These are phyloP conservation scores for Epirrhoe tristata DNA, from an alignment of 2,888 invertebrate species.

Conservation along the genomic window DNA sequence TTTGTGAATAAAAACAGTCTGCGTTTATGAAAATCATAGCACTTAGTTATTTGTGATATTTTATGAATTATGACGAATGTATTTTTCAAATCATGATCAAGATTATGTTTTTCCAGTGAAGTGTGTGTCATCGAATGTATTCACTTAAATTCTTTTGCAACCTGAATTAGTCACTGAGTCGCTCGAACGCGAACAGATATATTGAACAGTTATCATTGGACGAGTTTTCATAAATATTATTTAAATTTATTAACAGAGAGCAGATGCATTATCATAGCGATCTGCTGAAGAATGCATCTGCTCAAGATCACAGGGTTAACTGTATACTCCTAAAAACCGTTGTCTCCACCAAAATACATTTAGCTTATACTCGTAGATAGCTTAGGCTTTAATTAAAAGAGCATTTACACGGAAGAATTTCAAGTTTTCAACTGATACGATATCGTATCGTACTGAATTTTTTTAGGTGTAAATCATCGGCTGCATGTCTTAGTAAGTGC, in stretches of 20 bases:
- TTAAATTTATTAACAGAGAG: constrained; percentile 7
- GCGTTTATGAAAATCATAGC: constrained; percentile 2
- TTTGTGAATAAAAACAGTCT: neutral
- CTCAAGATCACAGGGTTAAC: constrained; percentile 16
- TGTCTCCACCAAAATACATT: neutral
- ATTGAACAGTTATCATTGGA: neutral
- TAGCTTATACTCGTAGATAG: too few relatives aligned
- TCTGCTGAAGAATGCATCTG: too few relatives aligned
- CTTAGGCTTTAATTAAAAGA: too few relatives aligned
- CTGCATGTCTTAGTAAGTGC: too few relatives aligned
- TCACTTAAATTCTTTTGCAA: neutral
- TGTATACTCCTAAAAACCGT: neutral
- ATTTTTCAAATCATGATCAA: neutral
- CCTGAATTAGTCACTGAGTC: neutral
- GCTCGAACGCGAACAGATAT: neutral
- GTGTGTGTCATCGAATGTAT: neutral
- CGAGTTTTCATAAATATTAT: neutral
- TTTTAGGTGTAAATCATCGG: too few relatives aligned
- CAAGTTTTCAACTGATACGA: too few relatives aligned
- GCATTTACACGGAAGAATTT: too few relatives aligned
- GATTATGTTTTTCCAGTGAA: neutral
- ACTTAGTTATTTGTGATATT: neutral
- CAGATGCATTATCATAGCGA: constrained; percentile 26
- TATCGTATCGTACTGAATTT: too few relatives aligned
- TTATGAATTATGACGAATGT: neutral